Percentiles rank a stretch among this genome's conserved stretches.
Evolutionary conservation across 2,888 invertebrate species (phyloP).

Genomic region (Eledona agricola): DNA sequence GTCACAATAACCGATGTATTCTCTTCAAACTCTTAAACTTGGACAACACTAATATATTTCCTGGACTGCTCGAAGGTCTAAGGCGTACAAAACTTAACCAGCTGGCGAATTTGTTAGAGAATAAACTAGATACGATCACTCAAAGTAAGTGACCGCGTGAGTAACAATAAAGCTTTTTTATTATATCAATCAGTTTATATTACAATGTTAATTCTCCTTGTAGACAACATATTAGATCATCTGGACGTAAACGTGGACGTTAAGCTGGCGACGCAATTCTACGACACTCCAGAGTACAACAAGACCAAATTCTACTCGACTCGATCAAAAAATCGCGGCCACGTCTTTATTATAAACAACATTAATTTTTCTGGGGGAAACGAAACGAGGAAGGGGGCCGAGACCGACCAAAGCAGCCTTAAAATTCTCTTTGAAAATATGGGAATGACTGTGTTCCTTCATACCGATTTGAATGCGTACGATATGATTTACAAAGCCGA

Average conservation of each 20-base stretch:
- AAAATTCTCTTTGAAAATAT: constrained; percentile 70
- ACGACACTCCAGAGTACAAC: constrained; percentile 11
- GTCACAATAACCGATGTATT: constrained; percentile 24
- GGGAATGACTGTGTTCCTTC: constrained; percentile 46
- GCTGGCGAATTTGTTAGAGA: constrained; percentile 10
- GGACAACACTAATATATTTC: constrained; percentile 9
- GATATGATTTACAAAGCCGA: constrained; percentile 62
- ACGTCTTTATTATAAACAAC: constrained; percentile 57
- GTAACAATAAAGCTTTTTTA: not conserved
- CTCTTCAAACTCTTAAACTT: constrained; percentile 20
- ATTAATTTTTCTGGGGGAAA: constrained; percentile 50
- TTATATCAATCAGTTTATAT: not conserved
- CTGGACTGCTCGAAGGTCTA: constrained; percentile 8
- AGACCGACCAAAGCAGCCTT: constrained; percentile 67
- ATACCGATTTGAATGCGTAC: constrained; percentile 34
- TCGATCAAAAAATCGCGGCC: constrained; percentile 47
- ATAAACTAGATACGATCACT: constrained; percentile 8
- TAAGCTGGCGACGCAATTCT: constrained; percentile 17
- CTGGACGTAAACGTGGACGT: constrained; percentile 16
- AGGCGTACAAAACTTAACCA: not conserved
- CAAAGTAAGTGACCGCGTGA: constrained; percentile 4
- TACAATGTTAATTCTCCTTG: not conserved
- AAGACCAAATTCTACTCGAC: constrained; percentile 19
- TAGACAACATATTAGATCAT: constrained; percentile 8
- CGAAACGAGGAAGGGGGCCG: constrained; percentile 62